Evolutionary conservation across 2,888 invertebrate genomes (phyloP).

Genomic region (Strigamia crassipes): DNA sequence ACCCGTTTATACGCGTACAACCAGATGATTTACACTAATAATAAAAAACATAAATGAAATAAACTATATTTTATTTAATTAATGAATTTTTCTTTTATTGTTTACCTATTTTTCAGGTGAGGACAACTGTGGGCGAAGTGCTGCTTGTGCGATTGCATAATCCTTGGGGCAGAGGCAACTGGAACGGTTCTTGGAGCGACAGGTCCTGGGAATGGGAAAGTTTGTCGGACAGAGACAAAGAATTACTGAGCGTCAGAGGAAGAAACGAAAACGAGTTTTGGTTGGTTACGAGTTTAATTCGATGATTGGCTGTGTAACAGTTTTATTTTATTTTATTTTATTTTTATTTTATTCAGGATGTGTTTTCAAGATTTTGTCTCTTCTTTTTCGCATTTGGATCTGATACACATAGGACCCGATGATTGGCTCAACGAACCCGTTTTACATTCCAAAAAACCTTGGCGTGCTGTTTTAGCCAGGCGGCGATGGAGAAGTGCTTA

Average conservation of each 20-base stretch:
- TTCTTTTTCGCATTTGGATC: slow-evolving; percentile 70
- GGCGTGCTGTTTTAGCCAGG: slow-evolving; percentile 72
- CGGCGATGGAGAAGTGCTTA: slow-evolving; percentile 71
- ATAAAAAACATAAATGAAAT: no score
- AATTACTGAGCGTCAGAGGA: slow-evolving; percentile 67
- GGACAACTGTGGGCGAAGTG: slow-evolving; percentile 51
- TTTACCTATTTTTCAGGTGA: slow-evolving; percentile 50
- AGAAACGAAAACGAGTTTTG: slow-evolving; percentile 74
- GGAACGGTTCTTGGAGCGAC: slow-evolving; percentile 75
- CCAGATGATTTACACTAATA: no score
- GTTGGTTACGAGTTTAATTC: no score
- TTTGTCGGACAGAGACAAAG: slow-evolving; percentile 68
- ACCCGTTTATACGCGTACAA: no score
- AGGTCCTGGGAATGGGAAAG: slow-evolving; percentile 71
- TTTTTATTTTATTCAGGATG: slow-evolving; percentile 69
- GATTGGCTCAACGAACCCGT: slow-evolving; percentile 74
- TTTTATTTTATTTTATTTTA: no score
- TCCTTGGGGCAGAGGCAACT: slow-evolving; percentile 70
- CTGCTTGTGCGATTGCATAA: slow-evolving; percentile 65
- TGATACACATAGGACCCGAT: slow-evolving; percentile 77
- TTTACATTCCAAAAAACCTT: slow-evolving; percentile 70
- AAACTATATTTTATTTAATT: no score
- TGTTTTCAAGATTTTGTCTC: slow-evolving; percentile 71
- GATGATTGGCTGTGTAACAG: no score
- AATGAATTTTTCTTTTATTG: no score